Conservation (phyloP, 2,113 vertebrate species). For the Pygoscelis antarcticus region DNA sequence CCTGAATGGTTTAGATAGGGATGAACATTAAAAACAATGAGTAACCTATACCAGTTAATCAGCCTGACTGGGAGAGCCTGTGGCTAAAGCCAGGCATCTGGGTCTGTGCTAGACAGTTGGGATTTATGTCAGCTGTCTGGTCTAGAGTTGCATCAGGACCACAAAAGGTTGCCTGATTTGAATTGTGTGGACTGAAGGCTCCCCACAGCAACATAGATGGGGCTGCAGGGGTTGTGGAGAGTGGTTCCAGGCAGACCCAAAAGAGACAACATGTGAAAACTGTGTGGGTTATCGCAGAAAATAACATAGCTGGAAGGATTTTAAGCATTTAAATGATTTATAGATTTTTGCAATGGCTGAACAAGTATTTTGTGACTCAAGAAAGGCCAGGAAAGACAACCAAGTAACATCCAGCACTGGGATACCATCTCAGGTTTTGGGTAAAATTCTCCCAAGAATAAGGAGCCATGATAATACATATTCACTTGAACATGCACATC, state of each 20-base stretch:
- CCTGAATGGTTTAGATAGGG: background rate
- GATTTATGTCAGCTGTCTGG: background rate
- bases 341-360: background rate
- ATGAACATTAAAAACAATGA: background rate
- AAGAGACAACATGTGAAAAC: background rate
- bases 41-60: background rate
- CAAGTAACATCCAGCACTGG: accelerated
- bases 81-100: background rate
- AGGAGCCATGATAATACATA: background rate
- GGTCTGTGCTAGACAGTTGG: background rate
- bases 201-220: background rate
- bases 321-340: background rate
- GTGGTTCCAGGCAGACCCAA: background rate
- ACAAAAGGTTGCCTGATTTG: background rate
- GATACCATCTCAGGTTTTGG: background rate
- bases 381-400: background rate
- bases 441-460: background rate
- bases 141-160: background rate
- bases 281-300: background rate
- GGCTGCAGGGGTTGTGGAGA: background rate
- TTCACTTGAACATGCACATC: background rate
- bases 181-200: background rate
- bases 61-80: background rate
- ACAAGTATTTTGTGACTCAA: background rate
- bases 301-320: background rate